Evolutionary conservation across 2,888 invertebrate genomes (phyloP), one percentile per base, ranked within the genome.

Genomic region (Sarcophaga subvicina): DNA sequence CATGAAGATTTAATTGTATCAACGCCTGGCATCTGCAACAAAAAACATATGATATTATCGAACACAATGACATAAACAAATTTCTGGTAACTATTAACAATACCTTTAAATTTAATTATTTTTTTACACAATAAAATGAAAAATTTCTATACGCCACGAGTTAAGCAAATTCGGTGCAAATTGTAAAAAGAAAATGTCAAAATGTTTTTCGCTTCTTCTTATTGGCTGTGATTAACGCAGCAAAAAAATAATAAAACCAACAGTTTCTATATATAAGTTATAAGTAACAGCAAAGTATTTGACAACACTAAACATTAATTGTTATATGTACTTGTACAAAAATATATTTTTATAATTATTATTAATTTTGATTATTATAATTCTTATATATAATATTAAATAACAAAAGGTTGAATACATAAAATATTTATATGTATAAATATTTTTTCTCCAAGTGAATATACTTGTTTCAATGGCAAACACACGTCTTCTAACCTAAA

Each of bases 1-100:
- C 99, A 99, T 90, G 98, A 98, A 79, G 97, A 96, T 93, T 97
- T 97, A 73, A 97, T 96, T 92, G 97, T 97, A 90, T 96, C 97
- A 88, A 95, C 95, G 76, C 95, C 96, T 88, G 97, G 97, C 97
- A 97, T 97, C 94, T 95, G 54, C 10, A 5, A 54, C 17, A 17
- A 54, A 54, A 14, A 54, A 14, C 4, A 54, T 54, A 10, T 54
- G 17, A 14, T 54, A 54, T 54, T 54, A 54, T 54, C 1, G 1
- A 1, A 17, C 54, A 17, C 54, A 54, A 12, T 17, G 17, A 54
- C 17, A 54, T 14, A 54, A 54, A 17, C 54, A 54, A 14, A 14
- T 54, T 54, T 14, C 4, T 54, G 17, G 4, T 14, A 54, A 5
- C 14, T 14, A 14, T 37, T 10, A 27, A 75, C 22, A 60, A 27